Evolutionary conservation across 2,888 invertebrate species (phyloP).

Genomic region (Torymus auratus): DNA sequence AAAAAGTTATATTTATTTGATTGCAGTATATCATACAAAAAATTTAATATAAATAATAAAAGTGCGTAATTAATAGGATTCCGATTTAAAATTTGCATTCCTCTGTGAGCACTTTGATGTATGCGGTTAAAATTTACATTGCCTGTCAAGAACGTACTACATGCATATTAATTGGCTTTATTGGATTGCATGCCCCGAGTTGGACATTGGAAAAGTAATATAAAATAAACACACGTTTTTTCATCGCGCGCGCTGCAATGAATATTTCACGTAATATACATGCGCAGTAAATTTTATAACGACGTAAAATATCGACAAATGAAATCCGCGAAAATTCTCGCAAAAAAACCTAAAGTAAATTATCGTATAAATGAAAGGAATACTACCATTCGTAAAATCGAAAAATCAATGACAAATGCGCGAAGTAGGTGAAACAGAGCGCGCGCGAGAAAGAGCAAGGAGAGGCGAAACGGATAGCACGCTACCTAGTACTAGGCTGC

Average conservation of each 20-base stretch:
- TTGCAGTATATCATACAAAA: no score
- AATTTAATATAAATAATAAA: slow-evolving; percentile 33
- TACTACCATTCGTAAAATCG: no score
- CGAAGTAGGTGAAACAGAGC: no score
- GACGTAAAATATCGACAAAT: no score
- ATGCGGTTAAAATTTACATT: slow-evolving; percentile 38
- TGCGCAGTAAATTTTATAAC: no score
- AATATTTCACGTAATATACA: no score
- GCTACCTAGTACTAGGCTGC: no score
- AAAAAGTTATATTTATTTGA: no score
- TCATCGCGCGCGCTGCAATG: no score
- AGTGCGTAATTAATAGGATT: slow-evolving; percentile 19
- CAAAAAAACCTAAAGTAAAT: neutral
- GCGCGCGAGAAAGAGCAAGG: neutral
- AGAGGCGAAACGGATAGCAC: neutral
- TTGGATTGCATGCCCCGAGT: slow-evolving; percentile 11
- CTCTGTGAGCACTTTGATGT: slow-evolving; percentile 28
- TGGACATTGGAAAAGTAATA: neutral
- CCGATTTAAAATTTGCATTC: slow-evolving; percentile 41
- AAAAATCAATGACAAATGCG: no score
- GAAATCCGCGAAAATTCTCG: no score
- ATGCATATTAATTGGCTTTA: slow-evolving; percentile 34
- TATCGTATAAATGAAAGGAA: neutral
- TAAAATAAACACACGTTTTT: neutral
- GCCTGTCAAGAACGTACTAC: neutral